Evolutionary conservation across 2,113 vertebrate species (phyloP).

Genomic region (Orycteropus afer): DNA sequence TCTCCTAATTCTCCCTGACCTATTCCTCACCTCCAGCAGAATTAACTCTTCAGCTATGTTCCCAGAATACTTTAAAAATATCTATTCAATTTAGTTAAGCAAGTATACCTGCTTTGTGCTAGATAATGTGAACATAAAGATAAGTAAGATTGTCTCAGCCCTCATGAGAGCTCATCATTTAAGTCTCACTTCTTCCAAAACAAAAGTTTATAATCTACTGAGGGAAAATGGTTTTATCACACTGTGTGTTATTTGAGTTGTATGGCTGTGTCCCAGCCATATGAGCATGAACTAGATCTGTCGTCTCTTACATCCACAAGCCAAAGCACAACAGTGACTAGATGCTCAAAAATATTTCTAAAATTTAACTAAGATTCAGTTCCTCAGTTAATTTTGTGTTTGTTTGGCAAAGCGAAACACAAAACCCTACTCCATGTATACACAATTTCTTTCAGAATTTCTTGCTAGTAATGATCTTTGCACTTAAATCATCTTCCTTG

Average conservation of each 20-base stretch:
- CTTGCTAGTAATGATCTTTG: neutral
- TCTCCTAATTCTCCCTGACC: neutral
- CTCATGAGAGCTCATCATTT: neutral
- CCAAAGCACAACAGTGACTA: neutral
- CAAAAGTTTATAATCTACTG: neutral
- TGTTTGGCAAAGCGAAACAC: neutral
- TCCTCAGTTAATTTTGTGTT: neutral
- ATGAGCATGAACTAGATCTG: neutral
- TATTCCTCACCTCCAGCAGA: neutral
- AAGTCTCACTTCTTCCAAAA: neutral
- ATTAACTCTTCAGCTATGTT: neutral
- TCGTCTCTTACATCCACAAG: neutral
- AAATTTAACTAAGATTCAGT: neutral
- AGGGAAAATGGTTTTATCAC: neutral
- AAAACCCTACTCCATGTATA: neutral
- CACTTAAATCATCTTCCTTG: neutral
- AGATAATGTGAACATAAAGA: neutral
- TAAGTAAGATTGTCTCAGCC: neutral
- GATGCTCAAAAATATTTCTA: neutral
- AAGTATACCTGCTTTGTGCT: neutral
- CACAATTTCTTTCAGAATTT: neutral
- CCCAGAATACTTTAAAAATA: neutral
- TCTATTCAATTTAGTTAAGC: neutral
- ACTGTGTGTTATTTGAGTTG: neutral
- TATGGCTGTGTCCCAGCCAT: neutral